These are phyloP conservation scores for Emesis furor DNA, from an alignment of 2,888 invertebrate species.

Conservation along the genomic window DNA sequence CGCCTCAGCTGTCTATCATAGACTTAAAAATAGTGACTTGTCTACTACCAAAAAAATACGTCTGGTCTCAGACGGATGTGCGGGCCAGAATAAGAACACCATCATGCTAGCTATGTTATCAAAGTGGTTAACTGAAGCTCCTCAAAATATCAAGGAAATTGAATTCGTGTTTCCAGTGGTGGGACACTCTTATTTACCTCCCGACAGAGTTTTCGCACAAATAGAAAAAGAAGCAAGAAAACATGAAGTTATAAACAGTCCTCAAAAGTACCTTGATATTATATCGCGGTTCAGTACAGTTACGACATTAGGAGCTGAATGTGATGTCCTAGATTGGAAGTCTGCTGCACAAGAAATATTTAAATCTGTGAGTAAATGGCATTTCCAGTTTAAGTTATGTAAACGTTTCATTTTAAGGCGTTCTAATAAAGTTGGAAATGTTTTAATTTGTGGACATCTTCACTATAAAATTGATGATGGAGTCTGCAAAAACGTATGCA, in stretches of 20 bases:
- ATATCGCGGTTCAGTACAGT: constrained; percentile 64
- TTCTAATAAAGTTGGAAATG: constrained; percentile 67
- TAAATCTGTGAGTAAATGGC: constrained; percentile 66
- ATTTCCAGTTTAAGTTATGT: constrained; percentile 64
- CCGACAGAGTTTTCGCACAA: constrained; percentile 28
- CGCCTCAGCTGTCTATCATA: not conserved
- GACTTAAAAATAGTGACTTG: not conserved
- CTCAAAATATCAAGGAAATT: no score
- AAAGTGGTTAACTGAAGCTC: no score
- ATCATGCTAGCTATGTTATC: no score
- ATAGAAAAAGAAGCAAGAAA: constrained; percentile 71
- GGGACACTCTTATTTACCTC: no score
- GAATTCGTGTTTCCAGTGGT: no score
- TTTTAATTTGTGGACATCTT: constrained; percentile 69
- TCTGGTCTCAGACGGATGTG: not conserved
- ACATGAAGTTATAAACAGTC: constrained; percentile 36
- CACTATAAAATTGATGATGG: constrained; percentile 67
- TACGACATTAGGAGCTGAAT: constrained; percentile 19
- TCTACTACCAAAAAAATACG: no score
- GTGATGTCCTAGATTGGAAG: constrained; percentile 57
- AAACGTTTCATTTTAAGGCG: constrained; percentile 67
- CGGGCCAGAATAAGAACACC: no score
- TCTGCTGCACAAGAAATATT: constrained; percentile 62
- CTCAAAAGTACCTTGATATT: constrained; percentile 55
- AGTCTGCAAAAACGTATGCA: constrained; percentile 31